These are phyloP conservation scores for Amitus sp. DNA, from an alignment of 2,888 invertebrate species.

Conservation along the genomic window DNA sequence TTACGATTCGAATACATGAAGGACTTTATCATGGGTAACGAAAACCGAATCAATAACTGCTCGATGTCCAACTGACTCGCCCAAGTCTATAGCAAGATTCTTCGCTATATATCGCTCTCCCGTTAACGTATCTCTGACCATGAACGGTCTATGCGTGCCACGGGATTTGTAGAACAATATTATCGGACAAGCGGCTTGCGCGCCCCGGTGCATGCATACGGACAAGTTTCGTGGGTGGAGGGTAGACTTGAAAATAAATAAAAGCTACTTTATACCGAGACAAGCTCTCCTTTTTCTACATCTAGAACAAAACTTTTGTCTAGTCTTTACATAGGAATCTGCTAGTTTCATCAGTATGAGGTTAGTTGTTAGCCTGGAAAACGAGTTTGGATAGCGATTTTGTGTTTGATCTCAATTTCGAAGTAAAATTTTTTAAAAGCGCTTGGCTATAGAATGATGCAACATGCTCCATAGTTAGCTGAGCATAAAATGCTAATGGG, in stretches of 20 bases:
- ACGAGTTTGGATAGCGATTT: too few relatives aligned
- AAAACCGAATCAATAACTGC: slow-evolving; percentile 58
- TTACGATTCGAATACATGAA: slow-evolving; percentile 47
- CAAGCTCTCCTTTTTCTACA: too few relatives aligned
- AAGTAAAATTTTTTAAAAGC: too few relatives aligned
- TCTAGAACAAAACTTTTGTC: too few relatives aligned
- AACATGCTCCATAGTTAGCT: too few relatives aligned
- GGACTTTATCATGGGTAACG: slow-evolving; percentile 57
- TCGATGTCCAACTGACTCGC: slow-evolving; percentile 45
- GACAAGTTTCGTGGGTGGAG: slow-evolving; percentile 26
- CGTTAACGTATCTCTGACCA: slow-evolving; percentile 16
- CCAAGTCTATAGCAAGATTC: slow-evolving; percentile 30
- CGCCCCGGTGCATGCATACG: slow-evolving; percentile 20
- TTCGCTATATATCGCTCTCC: slow-evolving; percentile 6
- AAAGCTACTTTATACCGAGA: too few relatives aligned
- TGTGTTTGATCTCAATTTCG: too few relatives aligned
- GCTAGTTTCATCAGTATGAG: too few relatives aligned
- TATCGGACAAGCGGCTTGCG: slow-evolving; percentile 42
- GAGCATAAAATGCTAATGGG: too few relatives aligned
- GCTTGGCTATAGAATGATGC: too few relatives aligned
- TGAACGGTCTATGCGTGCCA: slow-evolving; percentile 38
- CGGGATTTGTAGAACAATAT: slow-evolving; percentile 56
- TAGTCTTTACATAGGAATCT: too few relatives aligned
- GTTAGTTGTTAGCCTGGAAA: too few relatives aligned
- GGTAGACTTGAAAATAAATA: slow-evolving; percentile 21